A percentile compares a stretch with the other conserved stretches of the same genome.
phyloP scores from a whole-genome alignment of 2,888 invertebrate genomes.

The Netelia inedita region DNA sequence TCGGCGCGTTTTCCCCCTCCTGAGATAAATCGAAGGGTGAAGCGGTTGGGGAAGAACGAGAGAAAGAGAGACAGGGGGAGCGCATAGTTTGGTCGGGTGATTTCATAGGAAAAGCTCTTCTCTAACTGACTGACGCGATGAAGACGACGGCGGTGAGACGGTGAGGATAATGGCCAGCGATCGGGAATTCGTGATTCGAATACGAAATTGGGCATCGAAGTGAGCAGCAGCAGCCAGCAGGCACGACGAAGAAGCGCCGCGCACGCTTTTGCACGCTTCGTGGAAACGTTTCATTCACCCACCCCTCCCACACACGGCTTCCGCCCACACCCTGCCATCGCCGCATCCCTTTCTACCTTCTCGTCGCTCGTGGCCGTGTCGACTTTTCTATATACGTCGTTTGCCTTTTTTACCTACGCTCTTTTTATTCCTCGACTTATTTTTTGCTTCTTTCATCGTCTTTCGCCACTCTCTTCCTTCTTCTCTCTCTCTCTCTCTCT shows the following conservation, averaged over 20 bases:
- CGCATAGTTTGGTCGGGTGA: slow-evolving; percentile 3
- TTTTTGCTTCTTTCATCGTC: slow-evolving; percentile 13
- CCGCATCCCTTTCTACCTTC: slow-evolving; percentile 16
- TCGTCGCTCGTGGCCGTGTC: slow-evolving; percentile 35
- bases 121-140: slow-evolving; percentile 60
- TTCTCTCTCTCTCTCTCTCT: not conserved
- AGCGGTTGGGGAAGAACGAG: not conserved
- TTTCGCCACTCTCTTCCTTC: not conserved
- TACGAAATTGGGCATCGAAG: slow-evolving; percentile 66
- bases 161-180: slow-evolving; percentile 71
- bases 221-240: slow-evolving; percentile 26
- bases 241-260: slow-evolving; percentile 14
- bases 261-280: slow-evolving; percentile 58
- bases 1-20: slow-evolving; percentile 11
- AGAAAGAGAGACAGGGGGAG: not conserved
- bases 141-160: slow-evolving; percentile 48
- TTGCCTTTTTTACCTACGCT: slow-evolving; percentile 40
- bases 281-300: slow-evolving; percentile 54
- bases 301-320: slow-evolving; percentile 27
- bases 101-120: slow-evolving; percentile 40
- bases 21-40: slow-evolving; percentile 41
- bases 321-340: not conserved
- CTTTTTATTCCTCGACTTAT: slow-evolving; percentile 48
- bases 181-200: slow-evolving; percentile 69
- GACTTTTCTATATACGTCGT: slow-evolving; percentile 61